Conservation (phyloP, 2,113 vertebrate genomes). For the Calonectris borealis region DNA sequence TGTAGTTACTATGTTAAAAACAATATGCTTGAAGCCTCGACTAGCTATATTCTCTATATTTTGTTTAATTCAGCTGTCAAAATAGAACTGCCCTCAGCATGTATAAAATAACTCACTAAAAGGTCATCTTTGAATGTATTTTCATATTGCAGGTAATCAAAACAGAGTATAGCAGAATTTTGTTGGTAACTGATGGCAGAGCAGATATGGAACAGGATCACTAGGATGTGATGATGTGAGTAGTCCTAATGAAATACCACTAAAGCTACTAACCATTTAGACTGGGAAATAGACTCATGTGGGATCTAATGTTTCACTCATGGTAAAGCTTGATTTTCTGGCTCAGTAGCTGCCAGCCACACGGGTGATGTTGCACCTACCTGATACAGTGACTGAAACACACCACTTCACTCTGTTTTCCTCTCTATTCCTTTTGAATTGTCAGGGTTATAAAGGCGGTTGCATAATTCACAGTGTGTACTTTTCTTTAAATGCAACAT, state of each 20-base stretch:
- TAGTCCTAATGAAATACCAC: slow-evolving; percentile 3
- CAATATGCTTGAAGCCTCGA: not conserved
- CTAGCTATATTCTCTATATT: not conserved
- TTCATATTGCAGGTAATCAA: not conserved
- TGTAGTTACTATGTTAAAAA: not conserved
- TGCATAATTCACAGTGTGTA: not conserved
- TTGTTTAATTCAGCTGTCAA: slow-evolving; percentile 1
- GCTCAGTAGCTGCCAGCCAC: slow-evolving; percentile 8
- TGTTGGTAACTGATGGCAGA: not conserved
- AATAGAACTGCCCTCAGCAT: not conserved
- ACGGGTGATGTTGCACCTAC: not conserved
- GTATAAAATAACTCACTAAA: not conserved
- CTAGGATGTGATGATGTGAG: not conserved
- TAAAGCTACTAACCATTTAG: not conserved
- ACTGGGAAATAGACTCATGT: slow-evolving; percentile 14
- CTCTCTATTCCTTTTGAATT: not conserved
- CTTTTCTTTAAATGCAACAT: not conserved
- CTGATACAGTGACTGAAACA: not conserved
- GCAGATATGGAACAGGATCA: not conserved
- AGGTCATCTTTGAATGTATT: slow-evolving; percentile 3
- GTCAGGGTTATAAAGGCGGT: not conserved
- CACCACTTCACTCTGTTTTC: not conserved
- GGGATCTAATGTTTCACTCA: slow-evolving; percentile 20
- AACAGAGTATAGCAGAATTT: not conserved
- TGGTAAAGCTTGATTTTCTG: slow-evolving; percentile 50